A percentile compares a stretch with the other conserved stretches of the same genome.
These are phyloP conservation scores for Carollia perspicillata DNA, from an alignment of 2,113 vertebrate species.

Conservation along the genomic window DNA sequence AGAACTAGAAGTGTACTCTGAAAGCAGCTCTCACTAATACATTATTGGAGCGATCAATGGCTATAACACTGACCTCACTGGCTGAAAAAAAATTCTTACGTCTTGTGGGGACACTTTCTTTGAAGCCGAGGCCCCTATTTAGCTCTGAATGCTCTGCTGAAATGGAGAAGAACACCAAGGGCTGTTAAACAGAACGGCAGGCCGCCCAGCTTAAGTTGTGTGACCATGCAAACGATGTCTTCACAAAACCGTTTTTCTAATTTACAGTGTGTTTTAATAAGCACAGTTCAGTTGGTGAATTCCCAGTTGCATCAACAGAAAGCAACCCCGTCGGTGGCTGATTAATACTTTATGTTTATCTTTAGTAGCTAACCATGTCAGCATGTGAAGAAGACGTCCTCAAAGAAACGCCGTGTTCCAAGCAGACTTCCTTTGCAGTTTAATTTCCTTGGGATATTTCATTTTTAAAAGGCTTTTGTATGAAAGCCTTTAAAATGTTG, in stretches of 20 bases:
- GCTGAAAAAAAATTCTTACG: neutral
- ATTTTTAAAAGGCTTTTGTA: conserved; percentile 52
- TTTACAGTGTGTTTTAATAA: conserved; percentile 68
- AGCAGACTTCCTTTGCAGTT: conserved; percentile 46
- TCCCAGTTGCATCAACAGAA: conserved; percentile 19
- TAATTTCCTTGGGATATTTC: conserved; percentile 40
- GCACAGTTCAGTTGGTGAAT: conserved; percentile 58
- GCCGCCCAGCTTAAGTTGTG: conserved; percentile 1
- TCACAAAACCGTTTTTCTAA: conserved; percentile 54
- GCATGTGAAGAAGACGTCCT: conserved; percentile 48
- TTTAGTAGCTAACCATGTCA: conserved; percentile 56
- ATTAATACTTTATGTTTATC: conserved; percentile 64
- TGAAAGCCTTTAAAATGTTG: neutral
- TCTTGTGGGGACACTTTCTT: neutral
- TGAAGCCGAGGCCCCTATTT: neutral
- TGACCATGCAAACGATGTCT: conserved; percentile 61
- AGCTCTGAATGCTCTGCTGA: neutral
- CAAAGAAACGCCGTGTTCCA: conserved; percentile 32
- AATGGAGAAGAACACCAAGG: neutral
- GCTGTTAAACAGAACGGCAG: conserved; percentile 22
- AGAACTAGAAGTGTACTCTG: neutral
- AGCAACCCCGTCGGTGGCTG: neutral
- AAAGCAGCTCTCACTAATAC: neutral
- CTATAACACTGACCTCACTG: neutral
- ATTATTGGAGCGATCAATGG: neutral